Evolutionary conservation across 2,888 invertebrate species (phyloP), one percentile per base, ranked within the genome.

Genomic region (Tachina lurida): DNA sequence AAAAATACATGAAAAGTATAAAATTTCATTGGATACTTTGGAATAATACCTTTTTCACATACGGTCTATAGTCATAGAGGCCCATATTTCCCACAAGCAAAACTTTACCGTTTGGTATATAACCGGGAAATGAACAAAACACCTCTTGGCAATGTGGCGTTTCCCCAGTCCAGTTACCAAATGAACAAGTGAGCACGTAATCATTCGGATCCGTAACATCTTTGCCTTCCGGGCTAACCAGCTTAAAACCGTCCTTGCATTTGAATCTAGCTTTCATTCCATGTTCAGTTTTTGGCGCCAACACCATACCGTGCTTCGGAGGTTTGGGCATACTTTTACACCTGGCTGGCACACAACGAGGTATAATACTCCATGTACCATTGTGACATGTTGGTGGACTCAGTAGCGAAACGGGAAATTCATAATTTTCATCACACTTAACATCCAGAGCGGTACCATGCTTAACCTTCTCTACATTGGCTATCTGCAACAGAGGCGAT

Each of bases 211-310:
- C 91, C 0, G 89, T 90, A 3, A 93, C 88, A 63, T 93, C 93
- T 74, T 93, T 93, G 58, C 95, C 94, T 75, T 93, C 89, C 10
- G 95, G 95, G 8, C 96, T 97, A 56, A 95, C 94, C n/a, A 98
- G 93, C 84, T 95, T 95, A 91, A 95, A 99, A 0, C 99, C 99
- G 89, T 99, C 98, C 90, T 97, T 97, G 91, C 99, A 99, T 87
- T 96, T 95, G 92, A 98, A 99, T 43, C 97, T 94, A 0, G 99
- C 99, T 90, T 96, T 96, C 96, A 98, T 98, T 0, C 98, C 98
- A 90, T 99, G 99, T 87, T 98, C 97, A n/a, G 98, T 98, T 91
- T 98, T 98, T 0, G 99, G 98, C 1, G 98, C 99, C 80, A 99
- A 96, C 7, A 99, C 98, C 95, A 98, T 97, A 0, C 99, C 99